Evolutionary conservation across 2,888 invertebrate genomes (phyloP), one percentile per base, ranked within the genome.

Genomic region (Tribolium freemani): DNA sequence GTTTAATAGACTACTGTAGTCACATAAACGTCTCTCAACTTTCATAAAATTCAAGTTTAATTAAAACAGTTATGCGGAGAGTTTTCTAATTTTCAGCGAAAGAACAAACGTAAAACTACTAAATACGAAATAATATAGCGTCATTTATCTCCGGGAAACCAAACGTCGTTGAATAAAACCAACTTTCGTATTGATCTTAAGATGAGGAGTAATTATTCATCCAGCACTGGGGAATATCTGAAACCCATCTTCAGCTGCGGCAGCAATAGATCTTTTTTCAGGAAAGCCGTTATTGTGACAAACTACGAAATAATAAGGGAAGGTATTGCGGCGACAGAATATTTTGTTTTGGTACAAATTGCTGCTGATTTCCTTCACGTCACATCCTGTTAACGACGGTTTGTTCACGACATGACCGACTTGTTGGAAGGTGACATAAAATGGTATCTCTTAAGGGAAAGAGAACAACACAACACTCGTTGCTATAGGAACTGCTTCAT

Each of bases 401-500:
- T 56, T 56, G 58, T 10, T 57, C 11, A 44, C 13, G 16, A 56
- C 56, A 26, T 30, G 16, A 21, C 38, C 38, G 30, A 0, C 26
- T 4, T 44, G 3, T 5, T 4, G 48, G n/a, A 61, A 48, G 60
- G 60, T 61, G 48, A 26, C 26, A 20, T 13, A 38, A 51, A 64
- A 13, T 64, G 53, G 21, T 56, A 48, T 53, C 48, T 68, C 57
- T 38, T 30, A 48, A 57, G 58, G 11, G 46, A 31, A 56, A 50
- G 16, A 64, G 10, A 50, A 51, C 64, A 16, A 31, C 64, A 44
- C 11, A 70, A 56, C 60, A 67, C 64, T 57, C 66, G 76, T 77
- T 72, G 71, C 76, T 64, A 75, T 75, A 73, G 75, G 51, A 69
- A 77, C 75, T 74, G 74, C 74, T 77, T 75, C 76, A 77, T 77